Evolutionary conservation across 2,113 vertebrate genomes (phyloP).

Genomic region (Etia nguti): DNA sequence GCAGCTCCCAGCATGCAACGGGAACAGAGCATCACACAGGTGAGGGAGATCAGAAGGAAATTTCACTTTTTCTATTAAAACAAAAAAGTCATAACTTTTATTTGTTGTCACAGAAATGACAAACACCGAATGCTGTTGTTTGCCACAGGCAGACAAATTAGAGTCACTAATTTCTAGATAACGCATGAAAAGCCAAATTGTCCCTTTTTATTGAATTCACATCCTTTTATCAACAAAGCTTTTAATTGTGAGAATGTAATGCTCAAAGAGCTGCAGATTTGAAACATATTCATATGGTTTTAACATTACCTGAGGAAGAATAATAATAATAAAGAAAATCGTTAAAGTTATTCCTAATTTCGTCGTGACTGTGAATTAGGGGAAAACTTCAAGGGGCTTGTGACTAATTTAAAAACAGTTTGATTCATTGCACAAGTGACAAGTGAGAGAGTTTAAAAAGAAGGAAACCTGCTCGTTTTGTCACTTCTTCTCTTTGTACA

Average conservation of each 20-base stretch:
- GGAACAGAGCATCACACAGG: conserved; percentile 50
- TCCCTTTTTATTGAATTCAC: not conserved
- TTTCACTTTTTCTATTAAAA: not conserved
- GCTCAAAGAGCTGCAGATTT: not conserved
- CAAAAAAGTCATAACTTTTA: not conserved
- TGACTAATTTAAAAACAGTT: not conserved
- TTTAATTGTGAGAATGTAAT: not conserved
- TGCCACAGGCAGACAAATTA: not conserved
- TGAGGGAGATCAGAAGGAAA: conserved; percentile 19
- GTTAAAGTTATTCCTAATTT: not conserved
- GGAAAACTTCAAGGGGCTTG: not conserved
- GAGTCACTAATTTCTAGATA: not conserved
- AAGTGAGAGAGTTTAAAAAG: not conserved
- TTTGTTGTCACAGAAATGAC: not conserved
- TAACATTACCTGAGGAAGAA: not conserved
- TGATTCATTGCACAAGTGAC: not conserved
- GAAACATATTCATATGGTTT: not conserved
- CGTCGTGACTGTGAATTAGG: not conserved
- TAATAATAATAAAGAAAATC: not conserved
- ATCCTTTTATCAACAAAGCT: not conserved
- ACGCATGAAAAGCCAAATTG: not conserved
- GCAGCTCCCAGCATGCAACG: conserved; percentile 57
- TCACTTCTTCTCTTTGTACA: not conserved
- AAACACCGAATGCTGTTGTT: not conserved
- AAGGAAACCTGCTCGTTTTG: not conserved